phyloP scores from a whole-genome alignment of 1,140 invertebrate genomes.

The Chelonus insularis region DNA sequence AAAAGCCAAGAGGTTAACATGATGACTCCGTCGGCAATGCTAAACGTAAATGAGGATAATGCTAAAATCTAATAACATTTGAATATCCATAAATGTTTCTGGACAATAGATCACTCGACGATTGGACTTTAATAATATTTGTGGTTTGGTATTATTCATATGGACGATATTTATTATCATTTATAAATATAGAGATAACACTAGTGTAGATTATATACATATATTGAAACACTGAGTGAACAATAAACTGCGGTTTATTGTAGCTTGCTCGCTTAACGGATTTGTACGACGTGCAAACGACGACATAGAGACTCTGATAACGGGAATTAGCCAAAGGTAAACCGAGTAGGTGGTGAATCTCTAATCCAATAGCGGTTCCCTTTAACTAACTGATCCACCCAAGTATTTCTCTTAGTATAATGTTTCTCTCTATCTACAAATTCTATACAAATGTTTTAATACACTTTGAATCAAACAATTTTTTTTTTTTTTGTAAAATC shows the following conservation, averaged over 20 bases:
- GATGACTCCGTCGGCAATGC: too few species aligned
- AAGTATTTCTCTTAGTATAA: conserved; percentile 1
- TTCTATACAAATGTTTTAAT: not conserved
- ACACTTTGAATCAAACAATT: too few species aligned
- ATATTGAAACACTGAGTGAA: conserved; percentile 31
- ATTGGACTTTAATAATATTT: too few species aligned
- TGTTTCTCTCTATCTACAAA: not conserved
- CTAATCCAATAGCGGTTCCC: conserved; percentile 53
- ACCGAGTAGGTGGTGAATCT: conserved; percentile 33
- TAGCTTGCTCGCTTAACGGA: conserved; percentile 41
- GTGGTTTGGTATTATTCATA: too few species aligned
- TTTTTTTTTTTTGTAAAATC: too few species aligned
- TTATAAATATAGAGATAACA: not conserved
- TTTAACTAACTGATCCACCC: conserved; percentile 41
- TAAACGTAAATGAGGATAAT: too few species aligned
- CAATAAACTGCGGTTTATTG: conserved; percentile 50
- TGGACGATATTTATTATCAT: too few species aligned
- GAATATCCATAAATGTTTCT: too few species aligned
- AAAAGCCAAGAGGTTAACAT: too few species aligned
- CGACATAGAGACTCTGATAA: conserved; percentile 22
- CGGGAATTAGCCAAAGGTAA: conserved; percentile 33
- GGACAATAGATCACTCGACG: too few species aligned
- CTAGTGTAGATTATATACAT: not conserved
- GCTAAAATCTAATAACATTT: too few species aligned
- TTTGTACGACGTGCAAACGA: conserved; percentile 48